phyloP scores from a whole-genome alignment of 2,113 vertebrate genomes.

The Sporophila hypoxantha region DNA sequence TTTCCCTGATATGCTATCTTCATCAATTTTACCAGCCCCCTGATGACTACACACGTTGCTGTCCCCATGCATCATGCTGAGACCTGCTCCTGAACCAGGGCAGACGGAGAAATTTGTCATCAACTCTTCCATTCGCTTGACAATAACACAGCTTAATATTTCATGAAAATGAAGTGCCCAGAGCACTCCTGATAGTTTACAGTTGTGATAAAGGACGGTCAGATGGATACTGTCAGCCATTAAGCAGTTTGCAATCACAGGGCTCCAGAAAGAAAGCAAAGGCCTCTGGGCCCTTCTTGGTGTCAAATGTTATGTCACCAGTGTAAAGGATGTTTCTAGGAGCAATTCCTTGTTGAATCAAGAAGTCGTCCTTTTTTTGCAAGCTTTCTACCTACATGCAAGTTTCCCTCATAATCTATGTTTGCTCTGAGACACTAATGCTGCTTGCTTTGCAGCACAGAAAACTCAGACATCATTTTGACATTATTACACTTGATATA shows the following conservation, averaged over 20 bases:
- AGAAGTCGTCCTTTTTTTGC: not conserved
- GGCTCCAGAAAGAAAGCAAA: slow-evolving; percentile 35
- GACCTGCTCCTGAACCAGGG: slow-evolving; percentile 73
- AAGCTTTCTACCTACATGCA: slow-evolving; percentile 17
- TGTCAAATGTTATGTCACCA: slow-evolving; percentile 53
- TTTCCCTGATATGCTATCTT: slow-evolving; percentile 77
- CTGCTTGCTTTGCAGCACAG: not conserved
- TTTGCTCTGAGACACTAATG: not conserved
- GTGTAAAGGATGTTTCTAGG: slow-evolving; percentile 17
- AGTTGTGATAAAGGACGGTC: slow-evolving; percentile 70
- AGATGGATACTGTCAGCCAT: slow-evolving; percentile 61
- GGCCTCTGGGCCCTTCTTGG: slow-evolving; percentile 25
- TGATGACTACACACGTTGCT: slow-evolving; percentile 67
- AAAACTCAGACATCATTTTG: not conserved
- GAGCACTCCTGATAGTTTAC: slow-evolving; percentile 77
- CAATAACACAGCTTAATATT: slow-evolving; percentile 85
- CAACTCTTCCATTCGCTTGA: slow-evolving; percentile 77
- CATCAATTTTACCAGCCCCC: slow-evolving; percentile 87
- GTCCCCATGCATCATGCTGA: slow-evolving; percentile 86
- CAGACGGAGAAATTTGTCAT: slow-evolving; percentile 86
- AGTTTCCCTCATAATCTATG: not conserved
- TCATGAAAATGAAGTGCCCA: slow-evolving; percentile 92
- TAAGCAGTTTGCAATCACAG: slow-evolving; percentile 60
- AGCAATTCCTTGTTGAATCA: slow-evolving; percentile 14
- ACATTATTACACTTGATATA: not conserved